Base-by-base conservation (phyloP, 1,140 invertebrate genomes). In the Drosophila ogumai region DNA sequence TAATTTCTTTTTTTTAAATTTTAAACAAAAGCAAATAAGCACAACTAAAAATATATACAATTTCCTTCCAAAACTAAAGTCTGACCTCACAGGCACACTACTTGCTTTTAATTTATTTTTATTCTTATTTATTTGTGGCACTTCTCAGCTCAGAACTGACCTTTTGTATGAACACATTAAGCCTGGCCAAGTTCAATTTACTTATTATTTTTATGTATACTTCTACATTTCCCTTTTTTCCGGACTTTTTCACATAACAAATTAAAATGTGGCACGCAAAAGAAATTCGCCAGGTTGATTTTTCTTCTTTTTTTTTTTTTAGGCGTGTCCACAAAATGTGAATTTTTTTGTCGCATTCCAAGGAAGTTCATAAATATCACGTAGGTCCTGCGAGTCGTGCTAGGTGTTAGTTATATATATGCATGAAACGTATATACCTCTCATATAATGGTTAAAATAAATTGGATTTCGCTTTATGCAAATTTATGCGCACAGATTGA, bases 401-500 rank as follows among this genome's bases (percentile, higher is more conserved):
- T 63, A 64, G 55, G 55, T 32, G 49, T 49, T 52, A 44, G 49
- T 15, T 64, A 3, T 4, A 54, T 22, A 49, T n/a, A 17, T 49
- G 25, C 0, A 15, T 8, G 6, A 19, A 19, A 54, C 38, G 38
- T 3, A 55, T 15, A 38, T 50, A 69, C 17, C 22, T n/a, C 12
- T 12, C 22, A 61, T 67, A 67, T 71, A 72, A 72, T 72, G 69
- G 67, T 43, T 59, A 34, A 72, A 72, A 68, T 75, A 87, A 87
- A 88, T 88, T 88, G 84, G 84, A 87, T 88, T 87, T 87, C 72
- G 72, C 76, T 82, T 88, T 87, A 87, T 87, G 84, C 84, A 87
- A 87, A 87, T 87, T 82, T 87, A 88, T 88, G 84, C 84, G 80
- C 84, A 87, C 84, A 84, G 84, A 87, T 87, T 87, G 79, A 88